Percentiles rank a stretch among this genome's conserved stretches.
Conservation (phyloP, 2,113 vertebrate genomes). For the Cavia aperea region DNA sequence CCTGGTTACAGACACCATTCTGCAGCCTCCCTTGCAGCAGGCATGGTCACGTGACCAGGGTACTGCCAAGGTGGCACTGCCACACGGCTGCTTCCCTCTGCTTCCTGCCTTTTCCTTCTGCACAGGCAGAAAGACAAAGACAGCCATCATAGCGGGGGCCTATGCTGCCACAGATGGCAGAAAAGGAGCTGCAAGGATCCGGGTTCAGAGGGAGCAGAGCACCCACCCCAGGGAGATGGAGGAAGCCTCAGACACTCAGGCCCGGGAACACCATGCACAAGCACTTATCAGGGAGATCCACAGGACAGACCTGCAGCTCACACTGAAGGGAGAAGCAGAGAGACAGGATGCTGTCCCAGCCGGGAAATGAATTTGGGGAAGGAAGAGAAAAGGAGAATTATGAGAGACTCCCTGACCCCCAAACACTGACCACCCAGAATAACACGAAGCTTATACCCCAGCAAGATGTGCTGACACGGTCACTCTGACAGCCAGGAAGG, state of each 20-base stretch:
- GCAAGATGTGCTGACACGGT: neutral
- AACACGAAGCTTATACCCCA: neutral
- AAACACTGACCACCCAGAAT: neutral
- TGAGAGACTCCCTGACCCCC: neutral
- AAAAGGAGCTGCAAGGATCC: neutral
- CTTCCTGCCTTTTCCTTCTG: neutral
- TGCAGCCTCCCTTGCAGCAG: neutral
- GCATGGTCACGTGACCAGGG: neutral
- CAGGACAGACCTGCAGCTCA: neutral
- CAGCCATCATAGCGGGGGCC: rapidly evolving
- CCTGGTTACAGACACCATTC: neutral
- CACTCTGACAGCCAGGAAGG: conserved; percentile 1
- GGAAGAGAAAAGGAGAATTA: neutral
- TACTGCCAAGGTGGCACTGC: too few relatives aligned
- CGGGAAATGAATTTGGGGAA: neutral
- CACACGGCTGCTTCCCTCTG: neutral
- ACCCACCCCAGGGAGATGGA: neutral
- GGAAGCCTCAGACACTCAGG: neutral
- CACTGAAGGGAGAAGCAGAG: neutral
- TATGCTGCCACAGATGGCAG: neutral
- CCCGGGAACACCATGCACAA: neutral
- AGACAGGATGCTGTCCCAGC: neutral
- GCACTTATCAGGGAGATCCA: neutral
- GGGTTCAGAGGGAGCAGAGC: rapidly evolving
- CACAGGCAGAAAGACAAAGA: neutral